Evolutionary conservation across 53 echinoderm and acorn worm genomes (phyloP), one percentile per base, ranked within the genome.

Genomic region (Henricia sp.): DNA sequence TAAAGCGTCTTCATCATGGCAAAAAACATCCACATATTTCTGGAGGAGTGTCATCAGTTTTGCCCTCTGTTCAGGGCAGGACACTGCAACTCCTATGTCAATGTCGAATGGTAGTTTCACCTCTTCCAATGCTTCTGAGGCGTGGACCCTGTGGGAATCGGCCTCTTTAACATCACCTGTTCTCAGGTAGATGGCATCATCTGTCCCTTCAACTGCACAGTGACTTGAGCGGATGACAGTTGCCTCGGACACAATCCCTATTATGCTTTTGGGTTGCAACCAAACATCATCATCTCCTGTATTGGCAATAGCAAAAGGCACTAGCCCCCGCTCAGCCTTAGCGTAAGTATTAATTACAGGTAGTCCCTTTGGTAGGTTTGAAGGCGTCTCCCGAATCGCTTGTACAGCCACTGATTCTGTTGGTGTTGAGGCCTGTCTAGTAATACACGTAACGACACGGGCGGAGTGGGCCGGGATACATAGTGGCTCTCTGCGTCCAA

Each of bases 1-100:
- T 38, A 90, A 21, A 54, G 86, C 90, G 19, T 70, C 46, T 0
- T 86, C 86, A 40, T 42, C 51, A 17, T 53, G 60, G 53, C 85
- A 46, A 51, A 85, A 85, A 0, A 77, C 70, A 30, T 83, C 69
- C 20, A 69, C 28, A 20, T 87, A 65, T 17, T 68, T 86, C 2
- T 43, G 43, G 26, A 86, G 50, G 21, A 75, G 39, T 12, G 2
- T 33, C 23, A 16, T 19, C 76, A 86, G 36, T 50, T 42, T 39
- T 1, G 28, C 27, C 48, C 52, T 74, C 19, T 67, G 52, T 1
- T 68, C 4, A 0, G 52, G 38, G 37, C 52, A 20, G 0, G 52
- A 52, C 21, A 52, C 20, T 0, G 36, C 73, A 50, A 10, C 73
- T 4, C 52, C 73, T 5, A 72, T 3, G 35, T 52, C 53, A 2